phyloP scores from a whole-genome alignment of 1,140 invertebrate species.

The Pinna nobilis region DNA sequence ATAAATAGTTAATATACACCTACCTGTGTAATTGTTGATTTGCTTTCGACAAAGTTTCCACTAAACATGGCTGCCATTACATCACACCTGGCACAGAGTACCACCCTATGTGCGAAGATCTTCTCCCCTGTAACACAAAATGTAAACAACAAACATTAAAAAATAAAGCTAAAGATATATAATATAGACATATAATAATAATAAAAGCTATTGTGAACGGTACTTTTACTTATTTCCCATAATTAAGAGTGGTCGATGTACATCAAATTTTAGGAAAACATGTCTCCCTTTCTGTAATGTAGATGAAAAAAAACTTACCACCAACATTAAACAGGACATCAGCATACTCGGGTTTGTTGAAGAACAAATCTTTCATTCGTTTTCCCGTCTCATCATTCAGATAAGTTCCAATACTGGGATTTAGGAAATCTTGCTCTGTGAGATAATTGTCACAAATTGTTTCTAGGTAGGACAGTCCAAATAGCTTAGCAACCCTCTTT shows the following conservation, averaged over 20 bases:
- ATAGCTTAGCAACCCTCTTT: slow-evolving; percentile 56
- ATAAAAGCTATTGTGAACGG: too few relatives aligned
- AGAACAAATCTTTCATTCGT: slow-evolving; percentile 65
- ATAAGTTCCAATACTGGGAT: slow-evolving; percentile 71
- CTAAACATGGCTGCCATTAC: slow-evolving; percentile 70
- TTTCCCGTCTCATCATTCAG: slow-evolving; percentile 68
- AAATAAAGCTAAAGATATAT: too few relatives aligned
- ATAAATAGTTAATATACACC: too few relatives aligned
- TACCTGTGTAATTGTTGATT: slow-evolving; percentile 46
- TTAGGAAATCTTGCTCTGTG: slow-evolving; percentile 68
- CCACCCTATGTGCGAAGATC: slow-evolving; percentile 61
- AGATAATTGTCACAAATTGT: slow-evolving; percentile 65
- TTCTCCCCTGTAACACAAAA: slow-evolving; percentile 48
- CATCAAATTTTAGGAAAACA: neutral
- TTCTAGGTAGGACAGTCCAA: slow-evolving; percentile 56
- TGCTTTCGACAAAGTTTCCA: slow-evolving; percentile 59
- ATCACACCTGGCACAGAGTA: slow-evolving; percentile 58
- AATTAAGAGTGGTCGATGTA: neutral
- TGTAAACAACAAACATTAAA: too few relatives aligned
- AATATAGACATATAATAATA: too few relatives aligned
- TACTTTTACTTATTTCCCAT: neutral
- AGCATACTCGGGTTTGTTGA: slow-evolving; percentile 58
- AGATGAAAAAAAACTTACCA: slow-evolving; percentile 45
- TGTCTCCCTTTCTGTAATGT: neutral
- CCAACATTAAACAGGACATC: slow-evolving; percentile 66